Conservation (phyloP, 2,797 vertebrate genomes). For the Spea hammondii region DNA sequence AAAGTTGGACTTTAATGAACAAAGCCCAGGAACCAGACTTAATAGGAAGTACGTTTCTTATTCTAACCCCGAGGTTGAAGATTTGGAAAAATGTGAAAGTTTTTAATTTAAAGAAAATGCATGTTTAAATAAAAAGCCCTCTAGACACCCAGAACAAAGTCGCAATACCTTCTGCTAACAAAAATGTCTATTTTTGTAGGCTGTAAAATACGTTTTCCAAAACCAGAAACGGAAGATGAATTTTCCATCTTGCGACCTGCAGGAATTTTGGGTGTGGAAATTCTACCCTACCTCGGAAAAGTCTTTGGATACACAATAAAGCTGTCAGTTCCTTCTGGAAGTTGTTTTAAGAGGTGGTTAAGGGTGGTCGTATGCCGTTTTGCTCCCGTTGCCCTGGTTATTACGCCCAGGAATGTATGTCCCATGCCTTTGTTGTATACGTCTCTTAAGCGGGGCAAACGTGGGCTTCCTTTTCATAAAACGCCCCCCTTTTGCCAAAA, state of each 20-base stretch:
- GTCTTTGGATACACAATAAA: slow-evolving; percentile 66
- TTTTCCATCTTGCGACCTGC: slow-evolving; percentile 73
- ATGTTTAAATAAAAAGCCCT: neutral
- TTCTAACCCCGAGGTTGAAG: neutral
- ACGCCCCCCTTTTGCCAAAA: slow-evolving; percentile 23
- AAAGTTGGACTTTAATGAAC: too few relatives aligned
- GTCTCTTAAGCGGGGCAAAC: neutral
- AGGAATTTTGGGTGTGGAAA: slow-evolving; percentile 76
- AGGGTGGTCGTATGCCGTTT: slow-evolving; percentile 30
- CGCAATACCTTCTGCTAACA: slow-evolving; percentile 52
- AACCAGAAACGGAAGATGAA: slow-evolving; percentile 42
- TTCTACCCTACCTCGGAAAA: slow-evolving; percentile 79
- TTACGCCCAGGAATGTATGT: neutral
- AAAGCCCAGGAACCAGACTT: too few relatives aligned
- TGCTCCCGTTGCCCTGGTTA: neutral
- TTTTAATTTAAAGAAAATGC: neutral
- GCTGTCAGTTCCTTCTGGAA: slow-evolving; percentile 47
- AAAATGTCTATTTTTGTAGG: slow-evolving; percentile 45
- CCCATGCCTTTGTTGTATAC: neutral
- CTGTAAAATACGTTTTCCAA: slow-evolving; percentile 47
- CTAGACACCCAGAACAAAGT: slow-evolving; percentile 5
- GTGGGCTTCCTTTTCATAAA: neutral
- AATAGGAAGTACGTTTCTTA: too few relatives aligned
- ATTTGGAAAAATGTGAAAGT: neutral
- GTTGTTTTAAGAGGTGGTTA: slow-evolving; percentile 50